Conservation (phyloP, 2,797 vertebrate genomes). For the Crypturellus tataupa region DNA sequence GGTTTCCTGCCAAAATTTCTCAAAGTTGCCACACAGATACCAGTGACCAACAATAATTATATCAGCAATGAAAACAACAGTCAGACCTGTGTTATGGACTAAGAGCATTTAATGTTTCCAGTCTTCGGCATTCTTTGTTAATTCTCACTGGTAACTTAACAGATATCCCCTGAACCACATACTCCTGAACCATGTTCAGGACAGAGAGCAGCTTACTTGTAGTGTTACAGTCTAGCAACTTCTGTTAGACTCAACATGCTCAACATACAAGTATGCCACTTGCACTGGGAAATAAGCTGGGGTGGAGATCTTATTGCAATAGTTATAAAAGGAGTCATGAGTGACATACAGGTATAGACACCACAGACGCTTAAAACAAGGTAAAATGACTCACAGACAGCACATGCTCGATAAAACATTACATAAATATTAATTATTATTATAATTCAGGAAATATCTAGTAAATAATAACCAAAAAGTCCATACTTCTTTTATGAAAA, state of each 20-base stretch:
- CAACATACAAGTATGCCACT: background rate
- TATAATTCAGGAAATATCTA: background rate
- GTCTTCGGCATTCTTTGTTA: background rate
- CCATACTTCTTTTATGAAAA: background rate
- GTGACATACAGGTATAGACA: background rate
- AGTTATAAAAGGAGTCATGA: background rate
- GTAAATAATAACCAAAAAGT: background rate
- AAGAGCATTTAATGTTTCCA: background rate
- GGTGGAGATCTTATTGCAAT: background rate
- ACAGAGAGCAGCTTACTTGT: background rate
- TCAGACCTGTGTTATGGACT: background rate
- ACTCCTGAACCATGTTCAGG: background rate
- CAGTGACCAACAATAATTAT: background rate
- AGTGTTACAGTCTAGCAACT: background rate
- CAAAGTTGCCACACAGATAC: background rate
- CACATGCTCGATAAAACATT: background rate
- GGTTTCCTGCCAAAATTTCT: background rate
- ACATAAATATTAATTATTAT: background rate
- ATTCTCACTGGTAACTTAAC: rapidly evolving
- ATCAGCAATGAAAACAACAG: background rate
- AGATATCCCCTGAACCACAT: background rate
- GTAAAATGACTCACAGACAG: background rate
- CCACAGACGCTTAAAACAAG: background rate
- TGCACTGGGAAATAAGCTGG: background rate
- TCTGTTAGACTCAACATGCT: too few relatives aligned